A percentile compares a stretch with the other conserved stretches of the same genome.
phyloP scores from a whole-genome alignment of 2,888 invertebrate genomes.

The Adineta ricciae region DNA sequence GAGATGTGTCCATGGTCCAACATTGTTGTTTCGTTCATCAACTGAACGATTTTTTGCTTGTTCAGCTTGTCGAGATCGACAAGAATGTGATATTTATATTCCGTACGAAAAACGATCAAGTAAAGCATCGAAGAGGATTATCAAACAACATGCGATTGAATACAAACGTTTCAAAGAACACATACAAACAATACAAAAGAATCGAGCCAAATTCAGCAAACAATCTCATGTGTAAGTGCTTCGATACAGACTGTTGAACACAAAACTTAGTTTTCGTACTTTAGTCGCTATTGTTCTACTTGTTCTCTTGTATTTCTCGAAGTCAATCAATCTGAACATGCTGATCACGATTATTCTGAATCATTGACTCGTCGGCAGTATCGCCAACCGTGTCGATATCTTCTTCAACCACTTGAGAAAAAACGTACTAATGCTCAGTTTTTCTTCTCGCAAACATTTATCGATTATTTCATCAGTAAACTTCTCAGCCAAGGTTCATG shows the following conservation, averaged over 20 bases:
- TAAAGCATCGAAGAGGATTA: not conserved
- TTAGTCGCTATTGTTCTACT: slow-evolving; percentile 18
- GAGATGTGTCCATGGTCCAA: slow-evolving; percentile 53
- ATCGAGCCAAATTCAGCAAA: slow-evolving; percentile 50
- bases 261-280: not conserved
- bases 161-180: not conserved
- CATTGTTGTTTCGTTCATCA: slow-evolving; percentile 57
- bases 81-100: slow-evolving; percentile 65
- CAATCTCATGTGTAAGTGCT: slow-evolving; percentile 40
- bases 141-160: not conserved
- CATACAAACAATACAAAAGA: slow-evolving; percentile 39
- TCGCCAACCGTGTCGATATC: not conserved
- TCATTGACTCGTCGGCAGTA: not conserved
- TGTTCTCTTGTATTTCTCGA: not conserved
- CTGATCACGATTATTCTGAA: not conserved
- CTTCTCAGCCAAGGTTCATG: slow-evolving; percentile 53
- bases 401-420: not conserved
- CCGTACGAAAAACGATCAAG: slow-evolving; percentile 50
- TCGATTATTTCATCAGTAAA: slow-evolving; percentile 26
- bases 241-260: not conserved
- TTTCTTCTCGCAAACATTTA: not conserved
- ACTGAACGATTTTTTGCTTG: slow-evolving; percentile 63
- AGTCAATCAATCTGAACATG: not conserved
- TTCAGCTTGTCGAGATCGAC: slow-evolving; percentile 69
- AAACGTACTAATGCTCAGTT: slow-evolving; percentile 3